Percentiles rank a stretch among this genome's conserved stretches.
Evolutionary conservation across 2,888 invertebrate genomes (phyloP).

Genomic region (Tipula vernalis): DNA sequence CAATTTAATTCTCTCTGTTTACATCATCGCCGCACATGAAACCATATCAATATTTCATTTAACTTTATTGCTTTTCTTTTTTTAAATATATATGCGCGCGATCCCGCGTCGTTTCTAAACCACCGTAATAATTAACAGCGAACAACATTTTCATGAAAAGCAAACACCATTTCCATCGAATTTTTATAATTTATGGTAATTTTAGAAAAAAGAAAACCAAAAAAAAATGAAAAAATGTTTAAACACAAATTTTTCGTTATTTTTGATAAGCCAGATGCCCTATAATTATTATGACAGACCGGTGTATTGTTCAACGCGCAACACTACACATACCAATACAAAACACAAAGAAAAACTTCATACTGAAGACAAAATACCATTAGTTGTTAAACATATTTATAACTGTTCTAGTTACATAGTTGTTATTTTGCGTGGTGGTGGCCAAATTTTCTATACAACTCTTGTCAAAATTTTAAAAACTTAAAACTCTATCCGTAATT

Average conservation of each 20-base stretch:
- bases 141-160: background rate
- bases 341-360: background rate
- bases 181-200: background rate
- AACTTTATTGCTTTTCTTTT: background rate
- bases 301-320: background rate
- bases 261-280: background rate
- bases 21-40: background rate
- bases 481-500: too few species aligned
- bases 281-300: background rate
- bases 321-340: background rate
- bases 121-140: background rate
- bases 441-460: too few species aligned
- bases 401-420: background rate
- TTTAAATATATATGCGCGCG: background rate
- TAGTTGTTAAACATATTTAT: background rate
- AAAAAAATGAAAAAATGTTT: background rate
- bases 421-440: background rate
- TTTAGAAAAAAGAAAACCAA: background rate
- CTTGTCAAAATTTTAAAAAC: too few species aligned
- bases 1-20: background rate
- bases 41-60: background rate
- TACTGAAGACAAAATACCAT: background rate
- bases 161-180: background rate
- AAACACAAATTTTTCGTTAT: background rate
- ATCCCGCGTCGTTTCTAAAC: background rate